phyloP scores from a whole-genome alignment of 2,797 vertebrate genomes.

The Sciaenops ocellatus region DNA sequence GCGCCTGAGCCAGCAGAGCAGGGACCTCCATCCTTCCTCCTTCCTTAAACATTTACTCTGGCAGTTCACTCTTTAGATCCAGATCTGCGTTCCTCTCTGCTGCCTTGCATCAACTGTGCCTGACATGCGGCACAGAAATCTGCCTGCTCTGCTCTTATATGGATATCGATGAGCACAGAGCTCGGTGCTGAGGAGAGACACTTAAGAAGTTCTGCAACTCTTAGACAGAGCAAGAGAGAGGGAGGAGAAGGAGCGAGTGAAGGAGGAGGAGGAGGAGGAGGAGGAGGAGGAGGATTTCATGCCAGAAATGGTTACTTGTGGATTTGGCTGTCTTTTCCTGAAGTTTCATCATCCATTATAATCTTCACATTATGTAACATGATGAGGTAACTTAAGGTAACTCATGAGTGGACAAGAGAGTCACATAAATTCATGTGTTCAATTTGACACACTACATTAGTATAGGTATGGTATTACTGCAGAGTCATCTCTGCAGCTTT shows the following conservation, averaged over 20 bases:
- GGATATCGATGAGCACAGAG: conserved; percentile 64
- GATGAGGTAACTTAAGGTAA: conserved; percentile 1
- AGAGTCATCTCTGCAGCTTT: background rate
- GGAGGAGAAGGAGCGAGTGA: conserved; percentile 2
- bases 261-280: conserved; percentile 13
- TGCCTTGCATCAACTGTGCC: conserved; percentile 64
- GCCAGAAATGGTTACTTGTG: conserved; percentile 32
- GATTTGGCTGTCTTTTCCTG: conserved; percentile 34
- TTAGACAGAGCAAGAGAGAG: conserved; percentile 5
- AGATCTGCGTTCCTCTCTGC: conserved; percentile 61
- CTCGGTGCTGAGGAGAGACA: conserved; percentile 29
- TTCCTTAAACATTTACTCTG: conserved; percentile 72
- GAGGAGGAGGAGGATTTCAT: conserved; percentile 21
- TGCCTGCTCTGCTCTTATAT: conserved; percentile 78
- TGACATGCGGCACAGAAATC: conserved; percentile 55
- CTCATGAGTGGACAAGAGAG: background rate
- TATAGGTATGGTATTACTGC: background rate
- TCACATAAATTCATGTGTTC: background rate
- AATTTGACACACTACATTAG: background rate
- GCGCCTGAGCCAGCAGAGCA: conserved; percentile 38
- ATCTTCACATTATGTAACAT: conserved; percentile 31
- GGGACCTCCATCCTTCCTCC: conserved; percentile 30
- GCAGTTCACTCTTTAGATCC: conserved; percentile 45
- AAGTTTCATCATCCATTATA: conserved; percentile 9
- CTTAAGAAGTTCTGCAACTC: conserved; percentile 33